A percentile compares a stretch with the other conserved stretches of the same genome.
Conservation (phyloP, 2,113 vertebrate species). For the Channa maculata region DNA sequence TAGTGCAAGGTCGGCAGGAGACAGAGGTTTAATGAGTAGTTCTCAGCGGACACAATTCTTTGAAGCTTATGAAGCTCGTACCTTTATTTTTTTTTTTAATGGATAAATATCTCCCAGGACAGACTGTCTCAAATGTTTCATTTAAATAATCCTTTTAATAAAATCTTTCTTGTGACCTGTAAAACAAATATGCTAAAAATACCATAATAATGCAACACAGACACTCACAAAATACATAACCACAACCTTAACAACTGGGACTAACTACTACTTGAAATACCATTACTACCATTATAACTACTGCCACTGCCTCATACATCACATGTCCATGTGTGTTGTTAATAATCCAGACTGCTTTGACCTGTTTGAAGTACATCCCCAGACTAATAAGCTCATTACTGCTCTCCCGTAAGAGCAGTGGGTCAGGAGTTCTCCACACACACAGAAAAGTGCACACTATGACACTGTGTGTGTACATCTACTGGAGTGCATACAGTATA, state of each 20-base stretch:
- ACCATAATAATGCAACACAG: not conserved
- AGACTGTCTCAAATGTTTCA: too few species aligned
- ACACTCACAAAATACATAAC: not conserved
- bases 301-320: conserved; percentile 29
- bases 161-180: too few species aligned
- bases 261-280: not conserved
- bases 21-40: too few species aligned
- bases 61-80: too few species aligned
- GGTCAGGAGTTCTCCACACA: conserved; percentile 30
- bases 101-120: too few species aligned
- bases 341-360: conserved; percentile 51
- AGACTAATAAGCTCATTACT: conserved; percentile 65
- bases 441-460: not conserved
- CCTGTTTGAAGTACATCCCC: conserved; percentile 51
- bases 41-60: too few species aligned
- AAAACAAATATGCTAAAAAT: conserved; percentile 15
- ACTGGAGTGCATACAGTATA: too few species aligned
- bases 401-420: conserved; percentile 37
- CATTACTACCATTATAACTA: conserved; percentile 26
- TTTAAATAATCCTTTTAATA: too few species aligned
- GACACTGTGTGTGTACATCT: too few species aligned
- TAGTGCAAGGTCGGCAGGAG: too few species aligned
- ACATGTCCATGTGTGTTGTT: conserved; percentile 47
- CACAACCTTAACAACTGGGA: conserved; percentile 2
- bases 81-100: too few species aligned